Conservation (phyloP, 2,888 invertebrate species). For the Himalopsyche anomala region DNA sequence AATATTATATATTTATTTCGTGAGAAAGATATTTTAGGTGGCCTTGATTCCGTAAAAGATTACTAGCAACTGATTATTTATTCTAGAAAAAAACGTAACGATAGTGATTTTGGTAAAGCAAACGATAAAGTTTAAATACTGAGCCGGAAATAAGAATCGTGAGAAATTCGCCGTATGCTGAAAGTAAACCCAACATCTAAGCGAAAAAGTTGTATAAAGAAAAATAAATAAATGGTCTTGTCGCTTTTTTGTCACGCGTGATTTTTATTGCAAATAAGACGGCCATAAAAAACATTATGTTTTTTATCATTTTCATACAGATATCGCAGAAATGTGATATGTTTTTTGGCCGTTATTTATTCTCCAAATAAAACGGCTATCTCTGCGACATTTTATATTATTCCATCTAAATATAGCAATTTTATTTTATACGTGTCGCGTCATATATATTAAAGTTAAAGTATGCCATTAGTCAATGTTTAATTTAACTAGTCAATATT, state of each 20-base stretch:
- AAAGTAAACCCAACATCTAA: background rate
- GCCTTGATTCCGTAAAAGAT: too few species aligned
- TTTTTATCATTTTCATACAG: conserved; percentile 16
- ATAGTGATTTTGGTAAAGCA: too few species aligned
- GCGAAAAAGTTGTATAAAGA: background rate
- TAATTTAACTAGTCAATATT: too few species aligned
- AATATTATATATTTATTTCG: too few species aligned
- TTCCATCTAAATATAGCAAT: too few species aligned
- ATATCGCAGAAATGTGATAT: conserved; percentile 18
- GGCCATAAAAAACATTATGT: conserved; percentile 17
- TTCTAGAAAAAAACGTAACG: too few species aligned
- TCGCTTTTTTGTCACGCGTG: conserved; percentile 20
- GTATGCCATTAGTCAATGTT: too few species aligned
- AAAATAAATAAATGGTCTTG: conserved; percentile 12
- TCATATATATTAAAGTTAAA: too few species aligned
- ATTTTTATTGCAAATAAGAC: conserved; percentile 28
- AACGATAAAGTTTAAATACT: too few species aligned
- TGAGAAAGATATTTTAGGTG: too few species aligned
- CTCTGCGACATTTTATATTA: background rate
- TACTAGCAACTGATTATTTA: too few species aligned
- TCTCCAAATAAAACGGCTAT: background rate
- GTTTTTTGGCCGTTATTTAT: conserved; percentile 26
- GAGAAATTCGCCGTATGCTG: background rate
- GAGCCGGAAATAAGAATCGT: background rate
- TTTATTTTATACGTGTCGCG: too few species aligned